Evolutionary conservation across 2,888 invertebrate genomes (phyloP).

Genomic region (Latrodectus elegans): DNA sequence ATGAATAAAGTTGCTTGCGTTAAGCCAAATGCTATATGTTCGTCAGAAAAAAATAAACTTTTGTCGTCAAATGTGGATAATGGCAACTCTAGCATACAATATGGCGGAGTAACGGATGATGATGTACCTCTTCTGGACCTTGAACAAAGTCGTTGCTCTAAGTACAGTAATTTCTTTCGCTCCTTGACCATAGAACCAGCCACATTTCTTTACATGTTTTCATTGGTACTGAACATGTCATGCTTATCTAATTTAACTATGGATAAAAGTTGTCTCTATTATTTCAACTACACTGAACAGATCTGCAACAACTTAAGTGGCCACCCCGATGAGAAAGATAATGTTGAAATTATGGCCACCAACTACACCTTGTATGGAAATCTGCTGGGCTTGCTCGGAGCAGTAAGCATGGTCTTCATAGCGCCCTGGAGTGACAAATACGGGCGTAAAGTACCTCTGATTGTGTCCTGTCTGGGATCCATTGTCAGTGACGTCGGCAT

Average conservation of each 20-base stretch:
- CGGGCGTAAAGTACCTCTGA: constrained; percentile 44
- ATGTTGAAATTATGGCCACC: constrained; percentile 41
- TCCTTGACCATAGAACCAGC: constrained; percentile 54
- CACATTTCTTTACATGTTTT: constrained; percentile 43
- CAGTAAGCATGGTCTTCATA: constrained; percentile 50
- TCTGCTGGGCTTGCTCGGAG: constrained; percentile 29
- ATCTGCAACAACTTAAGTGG: constrained; percentile 44
- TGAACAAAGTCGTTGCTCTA: background rate
- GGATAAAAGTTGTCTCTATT: constrained; percentile 47
- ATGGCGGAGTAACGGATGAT: constrained; percentile 14
- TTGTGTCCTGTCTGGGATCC: constrained; percentile 1
- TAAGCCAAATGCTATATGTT: too few relatives aligned
- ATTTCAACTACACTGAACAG: constrained; percentile 32
- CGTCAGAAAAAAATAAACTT: too few relatives aligned
- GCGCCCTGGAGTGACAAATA: constrained; percentile 65
- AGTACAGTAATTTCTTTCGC: background rate
- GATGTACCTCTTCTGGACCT: constrained; percentile 12
- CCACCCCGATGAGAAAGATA: constrained; percentile 9
- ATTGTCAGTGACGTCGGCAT: constrained; percentile 24
- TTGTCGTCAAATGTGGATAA: too few relatives aligned
- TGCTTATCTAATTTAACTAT: constrained; percentile 55
- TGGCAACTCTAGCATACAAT: constrained; percentile 21
- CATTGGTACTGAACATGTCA: constrained; percentile 18
- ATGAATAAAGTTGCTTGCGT: too few relatives aligned
- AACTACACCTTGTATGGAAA: constrained; percentile 35